Percentiles rank a stretch among this genome's conserved stretches.
These are phyloP conservation scores for Anhinga anhinga DNA, from an alignment of 2,113 vertebrate species.

Conservation along the genomic window DNA sequence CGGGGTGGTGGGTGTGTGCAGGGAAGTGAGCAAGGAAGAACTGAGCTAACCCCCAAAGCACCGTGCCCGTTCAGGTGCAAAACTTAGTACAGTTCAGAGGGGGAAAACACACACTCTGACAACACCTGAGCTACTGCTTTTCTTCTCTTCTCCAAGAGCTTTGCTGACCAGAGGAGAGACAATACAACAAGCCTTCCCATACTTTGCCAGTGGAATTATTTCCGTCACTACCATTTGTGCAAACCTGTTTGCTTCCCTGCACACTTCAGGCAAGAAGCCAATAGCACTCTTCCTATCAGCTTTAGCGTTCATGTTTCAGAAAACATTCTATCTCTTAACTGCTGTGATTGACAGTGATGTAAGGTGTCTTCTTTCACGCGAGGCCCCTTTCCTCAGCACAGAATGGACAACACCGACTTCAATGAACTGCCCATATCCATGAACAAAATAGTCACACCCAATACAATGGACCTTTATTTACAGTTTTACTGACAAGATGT, in stretches of 20 bases:
- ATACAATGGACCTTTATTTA: neutral
- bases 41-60: neutral
- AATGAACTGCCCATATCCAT: neutral
- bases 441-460: neutral
- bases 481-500: neutral
- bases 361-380: neutral
- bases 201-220: neutral
- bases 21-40: neutral
- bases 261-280: neutral
- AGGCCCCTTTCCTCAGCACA: neutral
- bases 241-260: neutral
- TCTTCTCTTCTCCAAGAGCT: neutral
- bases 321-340: neutral
- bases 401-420: neutral
- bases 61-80: neutral
- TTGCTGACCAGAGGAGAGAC: neutral
- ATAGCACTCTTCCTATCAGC: neutral
- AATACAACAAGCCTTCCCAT: accelerated
- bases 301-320: neutral
- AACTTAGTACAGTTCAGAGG: neutral
- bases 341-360: neutral
- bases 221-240: neutral
- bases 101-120: neutral
- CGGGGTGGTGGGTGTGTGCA: accelerated
- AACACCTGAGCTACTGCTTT: neutral